Conservation (phyloP, 2,113 vertebrate species). For the Balaeniceps rex region DNA sequence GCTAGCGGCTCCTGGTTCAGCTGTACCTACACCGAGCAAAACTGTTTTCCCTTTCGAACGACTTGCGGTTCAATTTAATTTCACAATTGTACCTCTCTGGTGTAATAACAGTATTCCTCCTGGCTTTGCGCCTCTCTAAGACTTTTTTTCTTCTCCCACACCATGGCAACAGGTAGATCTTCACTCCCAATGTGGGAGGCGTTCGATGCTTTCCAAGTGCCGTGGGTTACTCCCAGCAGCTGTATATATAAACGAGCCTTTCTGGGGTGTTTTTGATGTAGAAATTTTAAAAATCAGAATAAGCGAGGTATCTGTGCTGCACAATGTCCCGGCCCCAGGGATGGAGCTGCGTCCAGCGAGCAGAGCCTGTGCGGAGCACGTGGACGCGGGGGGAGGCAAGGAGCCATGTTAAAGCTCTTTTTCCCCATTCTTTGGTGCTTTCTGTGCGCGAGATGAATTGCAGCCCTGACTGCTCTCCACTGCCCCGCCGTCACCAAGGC, state of each 20-base stretch:
- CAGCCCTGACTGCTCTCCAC: background rate
- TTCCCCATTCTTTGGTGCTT: background rate
- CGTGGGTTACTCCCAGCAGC: background rate
- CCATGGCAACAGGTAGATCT: background rate
- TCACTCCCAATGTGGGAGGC: background rate
- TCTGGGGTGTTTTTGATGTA: background rate
- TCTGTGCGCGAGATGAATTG: background rate
- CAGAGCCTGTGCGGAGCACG: background rate
- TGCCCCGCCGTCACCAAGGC: background rate
- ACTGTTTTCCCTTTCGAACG: constrained; percentile 56
- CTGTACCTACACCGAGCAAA: constrained; percentile 59
- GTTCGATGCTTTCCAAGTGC: background rate
- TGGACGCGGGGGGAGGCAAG: background rate
- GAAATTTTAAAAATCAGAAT: background rate
- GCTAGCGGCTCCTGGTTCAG: constrained; percentile 30
- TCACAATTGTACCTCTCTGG: background rate
- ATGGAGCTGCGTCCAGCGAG: fast-evolving
- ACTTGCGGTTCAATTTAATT: constrained; percentile 25
- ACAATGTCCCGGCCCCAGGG: background rate
- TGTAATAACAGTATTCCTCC: background rate
- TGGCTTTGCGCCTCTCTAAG: background rate
- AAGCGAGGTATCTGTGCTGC: background rate
- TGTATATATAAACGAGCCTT: background rate
- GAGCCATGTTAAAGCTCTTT: fast-evolving
- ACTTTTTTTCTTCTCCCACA: background rate